Evolutionary conservation across 1,140 invertebrate species (phyloP), one percentile per base, ranked within the genome.

Genomic region (Eriocheir sinensis): DNA sequence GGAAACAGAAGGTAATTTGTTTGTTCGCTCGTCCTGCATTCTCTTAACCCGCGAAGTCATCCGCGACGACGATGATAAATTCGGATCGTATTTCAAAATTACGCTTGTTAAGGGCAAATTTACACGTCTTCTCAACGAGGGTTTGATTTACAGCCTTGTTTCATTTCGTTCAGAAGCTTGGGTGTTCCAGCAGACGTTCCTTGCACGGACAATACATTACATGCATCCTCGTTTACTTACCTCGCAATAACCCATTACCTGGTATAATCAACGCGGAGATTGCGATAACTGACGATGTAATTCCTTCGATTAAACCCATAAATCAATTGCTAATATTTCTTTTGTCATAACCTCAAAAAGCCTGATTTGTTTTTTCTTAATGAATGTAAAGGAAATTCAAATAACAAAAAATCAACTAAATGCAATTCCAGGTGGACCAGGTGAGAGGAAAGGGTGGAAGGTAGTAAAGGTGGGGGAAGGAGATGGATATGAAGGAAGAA

Each of bases 291-390:
- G 80, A 93, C 80, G 86, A 83, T 27, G 4, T 93, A 86, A 93
- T 85, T 53, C 36, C 91, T 86, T 48, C 4, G 41, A 93, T 93
- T 86, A 83, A 17, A 32, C 80, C 15, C 9, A 93, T 86, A 86
- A 93, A 93, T 93, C 41, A 86, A n/a, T 72, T n/a, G 0, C 21
- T n/a, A 72, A 72, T 72, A 34, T 93, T 93, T 93, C 91, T 81
- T 36, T 86, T 44, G 36, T 93, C 30, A 36, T 44, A 17, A 86
- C 48, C 91, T 48, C 27, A 12, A 41, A 40, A 41, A 89, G 41
- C 27, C 27, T n/a, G 60, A 72, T 72, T 72, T 72, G 6, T 53
- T 21, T 21, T 0, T 17, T 9, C n/a, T 72, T n/a, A 72, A 3
- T 72, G 60, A 72, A 21, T n/a, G 60, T 72, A 21, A n/a, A 9